These are phyloP conservation scores for Cydia fagiglandana DNA, from an alignment of 1,140 invertebrate species.

Conservation along the genomic window DNA sequence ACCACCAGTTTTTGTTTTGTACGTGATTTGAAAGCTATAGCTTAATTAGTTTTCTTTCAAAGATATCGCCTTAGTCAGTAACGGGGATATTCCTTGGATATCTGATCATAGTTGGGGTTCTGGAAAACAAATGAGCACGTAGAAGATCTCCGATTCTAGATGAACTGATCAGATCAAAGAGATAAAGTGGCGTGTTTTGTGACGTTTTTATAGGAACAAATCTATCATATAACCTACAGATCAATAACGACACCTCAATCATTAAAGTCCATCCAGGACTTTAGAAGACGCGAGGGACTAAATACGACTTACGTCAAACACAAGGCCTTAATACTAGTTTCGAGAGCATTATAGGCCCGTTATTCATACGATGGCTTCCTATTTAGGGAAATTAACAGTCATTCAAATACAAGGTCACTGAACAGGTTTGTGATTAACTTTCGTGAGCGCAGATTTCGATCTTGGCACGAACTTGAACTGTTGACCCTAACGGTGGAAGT, in stretches of 20 bases:
- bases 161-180: too few relatives aligned
- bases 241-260: too few relatives aligned
- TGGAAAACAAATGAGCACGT: too few relatives aligned
- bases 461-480: constrained; percentile 14
- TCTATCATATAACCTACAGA: too few relatives aligned
- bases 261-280: too few relatives aligned
- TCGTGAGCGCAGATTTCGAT: constrained; percentile 20
- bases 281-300: too few relatives aligned
- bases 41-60: not conserved
- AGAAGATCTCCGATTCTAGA: too few relatives aligned
- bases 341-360: not conserved
- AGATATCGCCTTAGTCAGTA: not conserved
- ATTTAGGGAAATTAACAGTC: constrained; percentile 9
- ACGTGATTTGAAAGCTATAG: constrained; percentile 21
- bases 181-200: too few relatives aligned
- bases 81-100: too few relatives aligned
- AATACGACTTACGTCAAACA: too few relatives aligned
- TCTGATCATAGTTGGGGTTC: too few relatives aligned
- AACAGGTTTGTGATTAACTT: constrained; percentile 29
- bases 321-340: not conserved
- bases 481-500: not conserved
- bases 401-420: constrained; percentile 11
- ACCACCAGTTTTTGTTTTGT: constrained; percentile 1
- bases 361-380: not conserved
- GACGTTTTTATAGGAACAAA: too few relatives aligned